Base-by-base conservation (phyloP, 1,140 invertebrate species). In the Daktulosphaira vitifoliae region DNA sequence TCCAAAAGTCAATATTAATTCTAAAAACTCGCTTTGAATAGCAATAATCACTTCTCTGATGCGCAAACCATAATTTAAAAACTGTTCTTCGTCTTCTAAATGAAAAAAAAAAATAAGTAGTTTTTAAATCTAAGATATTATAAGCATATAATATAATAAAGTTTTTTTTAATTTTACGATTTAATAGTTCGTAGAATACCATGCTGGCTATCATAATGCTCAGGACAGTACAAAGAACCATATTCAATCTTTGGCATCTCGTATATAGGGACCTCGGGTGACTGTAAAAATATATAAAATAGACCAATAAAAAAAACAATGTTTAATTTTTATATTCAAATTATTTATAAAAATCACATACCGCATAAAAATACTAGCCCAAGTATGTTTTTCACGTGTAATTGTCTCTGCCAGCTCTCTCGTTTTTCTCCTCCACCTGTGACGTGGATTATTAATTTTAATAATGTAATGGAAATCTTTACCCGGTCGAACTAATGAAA, bases 181-280 rank as follows among this genome's bases (percentile, higher is more conserved):
- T 5, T 11, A 33, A 33, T 33, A 33, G 29, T 51, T 52, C 50
- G 46, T 68, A 68, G 51, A 68, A 68, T 29, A 68, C 49, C 29
- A 68, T 53, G 22, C 65, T 66, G 20, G 46, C 23, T 13, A 67
- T 50, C 53, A 68, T 49, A 18, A 59, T 65, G 11, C 33, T 48
- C n/a, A 68, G 15, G 18, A 68, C 25, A 20, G 39, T 18, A 25
- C 54, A 67, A 8, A 66, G 23, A 18, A 51, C 29, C 18, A 68
- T 39, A 38, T 48, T 66, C 2, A 68, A 29, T n/a, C 68, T 54
- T 5, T 68, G 54, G 38, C 54, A 65, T 50, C 66, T 51, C 1
- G 68, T 46, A 20, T 67, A 48, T 15, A 42, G 56, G 16, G 65
- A 59, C 18, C 68, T 66, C 9, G 68, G 68, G 65, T 68, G 68